phyloP scores from a whole-genome alignment of 2,797 vertebrate species.

The Pogonophryne albipinna region DNA sequence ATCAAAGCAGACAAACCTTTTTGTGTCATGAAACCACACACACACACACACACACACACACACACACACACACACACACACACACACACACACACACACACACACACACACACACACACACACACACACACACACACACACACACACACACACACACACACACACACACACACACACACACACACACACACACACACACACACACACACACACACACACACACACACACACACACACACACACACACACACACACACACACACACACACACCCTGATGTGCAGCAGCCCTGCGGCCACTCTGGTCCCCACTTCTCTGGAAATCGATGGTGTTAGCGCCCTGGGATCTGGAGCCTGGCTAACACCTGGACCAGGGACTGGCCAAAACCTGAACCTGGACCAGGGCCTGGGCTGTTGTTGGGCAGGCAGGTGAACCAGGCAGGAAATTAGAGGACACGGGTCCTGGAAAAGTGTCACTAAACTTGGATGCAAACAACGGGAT shows the following conservation, averaged over 20 bases:
- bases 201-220: too few relatives aligned
- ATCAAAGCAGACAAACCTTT: not conserved
- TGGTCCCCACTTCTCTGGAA: slow-evolving; percentile 25
- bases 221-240: too few relatives aligned
- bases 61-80: too few relatives aligned
- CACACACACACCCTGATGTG: too few relatives aligned
- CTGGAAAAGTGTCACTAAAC: slow-evolving; percentile 47
- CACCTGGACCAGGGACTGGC: slow-evolving; percentile 51
- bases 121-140: too few relatives aligned
- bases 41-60: too few relatives aligned
- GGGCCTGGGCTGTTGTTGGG: slow-evolving; percentile 41
- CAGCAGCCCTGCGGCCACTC: slow-evolving; percentile 24
- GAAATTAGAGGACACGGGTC: slow-evolving; percentile 63
- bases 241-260: too few relatives aligned
- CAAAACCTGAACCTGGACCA: slow-evolving; percentile 62
- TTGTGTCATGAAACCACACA: slow-evolving; percentile 13
- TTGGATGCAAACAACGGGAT: slow-evolving; percentile 44
- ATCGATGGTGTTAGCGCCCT: not conserved
- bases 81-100: too few relatives aligned
- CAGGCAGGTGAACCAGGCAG: slow-evolving; percentile 59
- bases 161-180: too few relatives aligned
- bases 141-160: too few relatives aligned
- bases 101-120: too few relatives aligned
- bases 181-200: too few relatives aligned
- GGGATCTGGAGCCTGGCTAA: slow-evolving; percentile 38